Base-by-base conservation (phyloP, 2,113 vertebrate species). In the Dryoscopus gambensis region DNA sequence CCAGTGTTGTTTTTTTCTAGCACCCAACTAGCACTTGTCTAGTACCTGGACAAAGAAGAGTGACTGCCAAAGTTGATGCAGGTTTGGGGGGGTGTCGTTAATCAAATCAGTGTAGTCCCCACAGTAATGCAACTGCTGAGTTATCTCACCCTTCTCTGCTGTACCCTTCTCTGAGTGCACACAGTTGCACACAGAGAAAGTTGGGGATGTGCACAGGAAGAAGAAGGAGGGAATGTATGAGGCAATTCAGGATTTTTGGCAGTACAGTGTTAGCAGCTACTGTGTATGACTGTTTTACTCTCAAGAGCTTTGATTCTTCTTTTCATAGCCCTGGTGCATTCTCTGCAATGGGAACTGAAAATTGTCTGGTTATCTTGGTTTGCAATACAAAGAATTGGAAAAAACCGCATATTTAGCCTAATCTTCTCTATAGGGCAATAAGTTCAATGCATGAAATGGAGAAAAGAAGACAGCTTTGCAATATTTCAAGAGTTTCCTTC, bases 101-200 rank as follows among this genome's bases (percentile, higher is more conserved):
- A 44, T 87, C 31, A 53, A 60, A 40, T 20, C 53, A 62, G 3
- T 56, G 60, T 62, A 53, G n/a, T 42, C 37, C 13, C 46, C 37
- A 63, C 27, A 80, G 37, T 49, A 84, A 53, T 53, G 17, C 35
- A 37, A 8, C 39, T 78, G 33, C 37, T 74, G 73, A 63, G 20
- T 67, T 63, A n/a, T 33, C 67, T 81, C 42, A 23, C 11, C 55
- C 30, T 53, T 77, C 40, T 35, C 17, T 89, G 62, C 30, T 74
- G 24, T 11, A 3, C 35, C 42, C 35, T 85, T 25, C 31, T 76
- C 52, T 37, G 4, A 30, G 15, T 15, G 15, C 60, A 42, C 35
- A 23, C 2, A 5, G 35, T 20, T 2, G 10, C 16, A 37, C 52
- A 35, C 0, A 0, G 44, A 47, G 1, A 1, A 60, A 76, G 37